These are phyloP conservation scores for Clarias platycephalus DNA, from an alignment of 2,797 vertebrate genomes.

Conservation along the genomic window DNA sequence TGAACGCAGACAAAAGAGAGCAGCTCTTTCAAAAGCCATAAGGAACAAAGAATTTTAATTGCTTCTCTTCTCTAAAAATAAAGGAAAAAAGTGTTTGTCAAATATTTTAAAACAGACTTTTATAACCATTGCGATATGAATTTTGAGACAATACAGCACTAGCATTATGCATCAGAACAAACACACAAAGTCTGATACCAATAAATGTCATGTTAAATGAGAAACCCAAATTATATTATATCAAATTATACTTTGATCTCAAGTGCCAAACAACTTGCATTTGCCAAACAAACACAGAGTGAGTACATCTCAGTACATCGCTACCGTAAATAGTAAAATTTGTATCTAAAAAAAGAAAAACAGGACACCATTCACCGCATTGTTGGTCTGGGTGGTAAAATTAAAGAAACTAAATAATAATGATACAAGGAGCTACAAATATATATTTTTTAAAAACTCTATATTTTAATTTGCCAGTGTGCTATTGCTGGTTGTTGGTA, in stretches of 20 bases:
- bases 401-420: neutral
- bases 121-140: neutral
- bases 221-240: neutral
- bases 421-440: neutral
- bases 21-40: constrained; percentile 2
- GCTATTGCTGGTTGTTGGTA: neutral
- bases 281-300: neutral
- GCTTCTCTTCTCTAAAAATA: neutral
- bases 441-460: neutral
- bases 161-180: neutral
- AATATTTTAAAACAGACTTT: constrained; percentile 13
- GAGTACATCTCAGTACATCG: neutral
- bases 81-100: neutral
- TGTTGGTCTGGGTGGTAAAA: neutral
- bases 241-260: neutral
- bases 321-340: neutral
- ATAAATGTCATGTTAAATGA: neutral
- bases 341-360: neutral
- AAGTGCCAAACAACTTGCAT: neutral
- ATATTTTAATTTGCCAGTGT: neutral
- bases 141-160: neutral
- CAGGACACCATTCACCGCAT: neutral
- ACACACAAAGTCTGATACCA: neutral
- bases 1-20: constrained; percentile 3
- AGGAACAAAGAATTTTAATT: constrained; percentile 6